Conservation (phyloP, 2,113 vertebrate genomes). For the Mustela nigripes region DNA sequence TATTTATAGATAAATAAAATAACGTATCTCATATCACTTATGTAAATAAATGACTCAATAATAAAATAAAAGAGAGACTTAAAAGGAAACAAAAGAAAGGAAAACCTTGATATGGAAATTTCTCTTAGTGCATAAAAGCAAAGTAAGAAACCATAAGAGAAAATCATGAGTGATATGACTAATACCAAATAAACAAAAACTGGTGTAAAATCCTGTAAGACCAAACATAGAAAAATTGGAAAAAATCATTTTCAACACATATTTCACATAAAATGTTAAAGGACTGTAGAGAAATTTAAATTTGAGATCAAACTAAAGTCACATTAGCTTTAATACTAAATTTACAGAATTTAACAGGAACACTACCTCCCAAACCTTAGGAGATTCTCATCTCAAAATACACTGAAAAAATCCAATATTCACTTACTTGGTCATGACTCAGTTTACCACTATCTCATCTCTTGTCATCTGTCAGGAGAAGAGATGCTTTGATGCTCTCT, state of each 20-base stretch:
- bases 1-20: slow-evolving; percentile 6
- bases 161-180: background rate
- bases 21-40: background rate
- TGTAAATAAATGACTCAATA: slow-evolving; percentile 32
- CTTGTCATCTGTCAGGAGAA: background rate
- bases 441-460: background rate
- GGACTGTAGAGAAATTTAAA: background rate
- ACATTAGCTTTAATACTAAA: background rate
- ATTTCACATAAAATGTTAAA: slow-evolving; percentile 20
- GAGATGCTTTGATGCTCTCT: background rate
- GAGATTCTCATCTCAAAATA: background rate
- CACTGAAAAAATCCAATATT: background rate
- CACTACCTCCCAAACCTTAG: background rate
- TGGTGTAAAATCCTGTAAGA: background rate
- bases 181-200: background rate
- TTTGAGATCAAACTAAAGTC: slow-evolving; percentile 15
- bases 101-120: background rate
- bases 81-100: background rate
- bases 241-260: background rate
- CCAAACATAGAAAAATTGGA: background rate
- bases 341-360: background rate
- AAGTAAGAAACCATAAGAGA: background rate
- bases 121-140: background rate
- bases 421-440: background rate
- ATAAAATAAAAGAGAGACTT: background rate